A percentile compares a stretch with the other conserved stretches of the same genome.
Conservation (phyloP, 2,113 vertebrate genomes). For the Acrocephalus arundinaceus region DNA sequence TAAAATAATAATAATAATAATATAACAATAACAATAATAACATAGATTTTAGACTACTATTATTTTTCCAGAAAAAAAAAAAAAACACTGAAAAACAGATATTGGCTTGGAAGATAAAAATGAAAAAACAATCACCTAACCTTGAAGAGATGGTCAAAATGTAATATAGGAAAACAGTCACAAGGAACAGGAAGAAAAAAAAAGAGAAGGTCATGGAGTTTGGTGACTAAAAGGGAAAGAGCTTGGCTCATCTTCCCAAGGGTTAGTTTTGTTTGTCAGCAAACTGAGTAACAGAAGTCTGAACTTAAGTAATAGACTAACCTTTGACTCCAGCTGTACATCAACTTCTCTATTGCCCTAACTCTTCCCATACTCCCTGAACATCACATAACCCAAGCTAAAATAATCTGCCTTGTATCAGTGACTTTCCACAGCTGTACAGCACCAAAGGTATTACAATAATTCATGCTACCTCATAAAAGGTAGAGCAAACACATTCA, state of each 20-base stretch:
- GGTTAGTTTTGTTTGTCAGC: constrained; percentile 55
- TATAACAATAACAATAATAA: not conserved
- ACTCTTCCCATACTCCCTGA: not conserved
- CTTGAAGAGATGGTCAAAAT: not conserved
- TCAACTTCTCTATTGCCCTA: not conserved
- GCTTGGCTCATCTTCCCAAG: constrained; percentile 36
- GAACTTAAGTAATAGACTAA: constrained; percentile 35
- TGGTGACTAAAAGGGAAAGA: constrained; percentile 34
- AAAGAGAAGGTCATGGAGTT: not conserved
- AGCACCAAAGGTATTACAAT: constrained; percentile 1
- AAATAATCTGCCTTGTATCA: not conserved
- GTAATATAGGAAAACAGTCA: not conserved
- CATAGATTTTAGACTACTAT: not conserved
- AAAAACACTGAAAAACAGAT: not conserved
- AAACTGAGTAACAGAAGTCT: constrained; percentile 46
- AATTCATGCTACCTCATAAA: not conserved
- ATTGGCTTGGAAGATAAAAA: not conserved
- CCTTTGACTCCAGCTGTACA: constrained; percentile 53
- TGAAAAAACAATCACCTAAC: not conserved
- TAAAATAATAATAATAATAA: not conserved
- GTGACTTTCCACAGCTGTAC: not conserved
- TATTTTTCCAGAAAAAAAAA: not conserved
- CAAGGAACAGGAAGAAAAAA: not conserved
- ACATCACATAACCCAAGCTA: not conserved
- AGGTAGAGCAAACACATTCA: not conserved